phyloP scores from a whole-genome alignment of 2,113 vertebrate species.

The Lasiurus cinereus region DNA sequence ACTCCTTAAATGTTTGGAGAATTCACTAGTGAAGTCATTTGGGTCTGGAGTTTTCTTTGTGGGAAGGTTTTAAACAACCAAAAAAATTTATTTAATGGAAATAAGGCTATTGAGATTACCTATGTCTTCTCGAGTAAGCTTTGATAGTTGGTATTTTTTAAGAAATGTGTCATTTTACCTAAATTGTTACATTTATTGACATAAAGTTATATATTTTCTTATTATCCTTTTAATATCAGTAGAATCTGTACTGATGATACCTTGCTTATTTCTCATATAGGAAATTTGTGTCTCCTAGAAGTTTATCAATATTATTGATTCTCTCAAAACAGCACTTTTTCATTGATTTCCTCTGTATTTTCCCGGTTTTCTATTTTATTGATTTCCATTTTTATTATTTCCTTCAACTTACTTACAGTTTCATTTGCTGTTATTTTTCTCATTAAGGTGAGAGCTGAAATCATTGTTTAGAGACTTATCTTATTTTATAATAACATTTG shows the following conservation, averaged over 20 bases:
- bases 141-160: not conserved
- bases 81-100: not conserved
- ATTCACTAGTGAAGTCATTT: not conserved
- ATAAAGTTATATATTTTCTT: not conserved
- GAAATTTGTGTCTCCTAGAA: not conserved
- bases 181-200: not conserved
- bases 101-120: not conserved
- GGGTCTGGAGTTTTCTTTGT: not conserved
- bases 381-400: constrained; percentile 29
- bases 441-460: too few relatives aligned
- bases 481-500: too few relatives aligned
- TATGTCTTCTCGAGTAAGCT: not conserved
- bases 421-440: not conserved
- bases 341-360: not conserved
- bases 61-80: not conserved
- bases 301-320: not conserved
- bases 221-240: not conserved
- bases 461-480: too few relatives aligned
- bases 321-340: not conserved
- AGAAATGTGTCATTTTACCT: not conserved
- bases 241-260: not conserved
- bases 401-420: not conserved
- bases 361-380: not conserved
- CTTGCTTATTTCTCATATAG: not conserved
- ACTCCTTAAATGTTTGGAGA: not conserved